Conservation (phyloP, 2,113 vertebrate species). For the Muscicapa adusta region DNA sequence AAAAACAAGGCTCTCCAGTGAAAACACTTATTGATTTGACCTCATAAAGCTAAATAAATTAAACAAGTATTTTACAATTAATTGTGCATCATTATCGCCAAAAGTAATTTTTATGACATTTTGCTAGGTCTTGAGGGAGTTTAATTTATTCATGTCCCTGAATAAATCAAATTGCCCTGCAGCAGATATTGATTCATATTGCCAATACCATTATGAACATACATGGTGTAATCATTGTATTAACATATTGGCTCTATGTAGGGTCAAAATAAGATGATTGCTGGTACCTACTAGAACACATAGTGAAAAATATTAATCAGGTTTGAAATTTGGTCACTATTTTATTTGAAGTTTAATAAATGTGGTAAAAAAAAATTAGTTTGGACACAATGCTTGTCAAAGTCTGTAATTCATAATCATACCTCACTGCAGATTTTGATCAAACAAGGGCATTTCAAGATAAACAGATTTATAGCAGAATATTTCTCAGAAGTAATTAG, state of each 20-base stretch:
- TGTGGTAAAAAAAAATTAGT: not conserved
- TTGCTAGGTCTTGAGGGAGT: slow-evolving; percentile 81
- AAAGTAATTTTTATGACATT: slow-evolving; percentile 92
- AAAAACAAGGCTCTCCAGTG: slow-evolving; percentile 58
- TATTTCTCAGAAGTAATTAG: not conserved
- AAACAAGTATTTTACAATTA: slow-evolving; percentile 83
- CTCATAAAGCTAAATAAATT: slow-evolving; percentile 79
- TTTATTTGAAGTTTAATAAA: not conserved
- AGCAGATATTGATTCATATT: slow-evolving; percentile 86
- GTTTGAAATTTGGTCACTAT: not conserved
- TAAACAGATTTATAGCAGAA: not conserved
- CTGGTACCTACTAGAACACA: not conserved
- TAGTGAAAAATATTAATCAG: not conserved
- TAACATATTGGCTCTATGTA: slow-evolving; percentile 42
- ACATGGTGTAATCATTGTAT: slow-evolving; percentile 69
- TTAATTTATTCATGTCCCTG: slow-evolving; percentile 82
- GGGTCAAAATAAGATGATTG: slow-evolving; percentile 39
- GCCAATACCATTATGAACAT: slow-evolving; percentile 80
- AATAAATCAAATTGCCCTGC: slow-evolving; percentile 84
- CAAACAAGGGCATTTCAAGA: not conserved
- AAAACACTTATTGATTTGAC: slow-evolving; percentile 84
- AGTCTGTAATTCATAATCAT: not conserved
- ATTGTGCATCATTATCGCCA: slow-evolving; percentile 84
- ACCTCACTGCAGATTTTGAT: not conserved
- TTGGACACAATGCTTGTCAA: not conserved